Conservation (phyloP, 1,140 invertebrate species). For the Bombus huntii region DNA sequence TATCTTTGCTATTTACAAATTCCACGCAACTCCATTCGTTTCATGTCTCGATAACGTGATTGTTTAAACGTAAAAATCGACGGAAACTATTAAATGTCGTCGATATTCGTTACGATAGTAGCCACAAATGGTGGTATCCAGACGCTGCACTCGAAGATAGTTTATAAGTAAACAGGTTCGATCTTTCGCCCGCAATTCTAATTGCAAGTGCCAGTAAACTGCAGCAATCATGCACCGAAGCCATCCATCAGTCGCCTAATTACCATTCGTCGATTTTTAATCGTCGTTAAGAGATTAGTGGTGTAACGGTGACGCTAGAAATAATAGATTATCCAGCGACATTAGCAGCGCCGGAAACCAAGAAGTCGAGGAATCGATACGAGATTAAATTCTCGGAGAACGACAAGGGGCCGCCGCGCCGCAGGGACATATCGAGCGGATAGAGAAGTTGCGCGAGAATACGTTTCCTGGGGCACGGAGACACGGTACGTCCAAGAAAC, state of each 20-base stretch:
- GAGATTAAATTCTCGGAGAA: constrained; percentile 34
- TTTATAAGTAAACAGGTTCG: too few relatives aligned
- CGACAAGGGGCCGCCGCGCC: not conserved
- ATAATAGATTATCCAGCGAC: constrained; percentile 23
- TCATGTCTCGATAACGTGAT: too few relatives aligned
- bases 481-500: not conserved
- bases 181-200: not conserved
- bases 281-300: constrained; percentile 13
- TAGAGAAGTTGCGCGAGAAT: not conserved
- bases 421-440: not conserved
- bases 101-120: too few relatives aligned
- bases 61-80: too few relatives aligned
- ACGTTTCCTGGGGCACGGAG: not conserved
- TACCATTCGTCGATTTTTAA: constrained; percentile 37
- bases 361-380: constrained; percentile 28
- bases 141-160: too few relatives aligned
- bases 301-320: not conserved
- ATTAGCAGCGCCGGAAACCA: not conserved
- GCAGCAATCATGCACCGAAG: not conserved
- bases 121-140: too few relatives aligned
- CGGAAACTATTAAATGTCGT: too few relatives aligned
- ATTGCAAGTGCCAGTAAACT: not conserved
- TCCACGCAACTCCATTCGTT: too few relatives aligned
- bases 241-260: constrained; percentile 17
- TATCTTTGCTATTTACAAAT: too few relatives aligned